Evolutionary conservation across 2,113 vertebrate species (phyloP), one percentile per base, ranked within the genome.

Genomic region (Siniperca knerii): DNA sequence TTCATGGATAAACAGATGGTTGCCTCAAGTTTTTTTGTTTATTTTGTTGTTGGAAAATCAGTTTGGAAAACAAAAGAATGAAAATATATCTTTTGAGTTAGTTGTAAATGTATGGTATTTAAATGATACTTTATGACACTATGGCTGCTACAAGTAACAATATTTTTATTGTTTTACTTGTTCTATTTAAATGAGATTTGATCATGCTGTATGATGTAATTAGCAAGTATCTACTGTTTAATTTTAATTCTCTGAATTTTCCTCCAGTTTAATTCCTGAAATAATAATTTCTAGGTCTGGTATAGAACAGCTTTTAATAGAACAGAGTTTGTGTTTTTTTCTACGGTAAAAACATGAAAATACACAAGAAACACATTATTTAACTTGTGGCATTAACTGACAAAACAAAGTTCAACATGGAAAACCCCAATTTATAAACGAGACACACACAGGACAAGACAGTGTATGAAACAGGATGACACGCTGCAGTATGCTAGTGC

Each of bases 391-490:
- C n/a, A 25, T 74, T 40, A 65, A 69, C 20, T 71, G 35, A 52
- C 8, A 77, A 73, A 70, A 57, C 15, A 40, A 60, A 80, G 21
- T 37, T 69, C 9, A 75, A 80, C 50, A 60, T 42, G 44, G 25
- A 57, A 11, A 69, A 58, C 20, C 0, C 4, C 62, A 23, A 65
- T 61, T 60, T 60, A 77, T 35, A 73, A 71, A 81, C 11, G 20
- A 35, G n/a, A 42, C 50, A 54, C 48, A 64, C 15, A 71, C 29
- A 60, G 9, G 23, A 80, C 64, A 52, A 50, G 44, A 81, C 44
- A 23, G 44, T 46, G 66, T 35, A 64, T 81, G 74, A 78, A 65
- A 79, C 46, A 58, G 20, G 44, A 76, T 72, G 54, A 61, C 73
- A 82, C 44, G 4, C 37, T 48, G 64, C 61, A 82, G 6, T 48